Evolutionary conservation across 1,140 invertebrate species (phyloP).

Genomic region (Panagrolaimus sp.): DNA sequence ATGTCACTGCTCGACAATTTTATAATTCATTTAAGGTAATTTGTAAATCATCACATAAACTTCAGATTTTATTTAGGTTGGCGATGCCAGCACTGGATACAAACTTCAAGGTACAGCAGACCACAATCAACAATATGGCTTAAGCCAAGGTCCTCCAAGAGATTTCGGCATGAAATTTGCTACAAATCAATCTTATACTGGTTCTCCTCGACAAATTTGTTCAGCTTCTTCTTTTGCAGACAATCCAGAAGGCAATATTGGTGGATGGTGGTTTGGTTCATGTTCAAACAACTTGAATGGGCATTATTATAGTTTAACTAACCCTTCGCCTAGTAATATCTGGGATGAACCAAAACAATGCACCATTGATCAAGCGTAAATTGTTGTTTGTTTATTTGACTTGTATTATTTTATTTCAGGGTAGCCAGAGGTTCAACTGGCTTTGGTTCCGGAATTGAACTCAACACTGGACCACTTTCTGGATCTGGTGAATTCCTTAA

Average conservation of each 20-base stretch:
- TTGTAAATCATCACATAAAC: too few species aligned
- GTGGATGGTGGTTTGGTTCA: conserved; percentile 10
- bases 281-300: conserved; percentile 1
- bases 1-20: neutral
- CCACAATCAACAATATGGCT: neutral
- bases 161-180: neutral
- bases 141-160: neutral
- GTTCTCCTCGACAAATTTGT: neutral
- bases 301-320: too few species aligned
- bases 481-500: neutral
- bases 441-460: neutral
- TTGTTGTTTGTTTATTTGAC: neutral
- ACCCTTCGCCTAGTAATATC: neutral
- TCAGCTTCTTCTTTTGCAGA: neutral
- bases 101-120: neutral
- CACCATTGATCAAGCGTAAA: neutral
- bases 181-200: neutral
- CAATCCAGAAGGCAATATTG: neutral
- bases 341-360: neutral
- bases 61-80: neutral
- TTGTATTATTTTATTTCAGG: neutral
- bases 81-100: neutral
- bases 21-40: conserved; percentile 8
- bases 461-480: neutral
- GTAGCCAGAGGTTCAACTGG: neutral